Conservation (phyloP, 2,888 invertebrate species). For the Nomada ruficornis region DNA sequence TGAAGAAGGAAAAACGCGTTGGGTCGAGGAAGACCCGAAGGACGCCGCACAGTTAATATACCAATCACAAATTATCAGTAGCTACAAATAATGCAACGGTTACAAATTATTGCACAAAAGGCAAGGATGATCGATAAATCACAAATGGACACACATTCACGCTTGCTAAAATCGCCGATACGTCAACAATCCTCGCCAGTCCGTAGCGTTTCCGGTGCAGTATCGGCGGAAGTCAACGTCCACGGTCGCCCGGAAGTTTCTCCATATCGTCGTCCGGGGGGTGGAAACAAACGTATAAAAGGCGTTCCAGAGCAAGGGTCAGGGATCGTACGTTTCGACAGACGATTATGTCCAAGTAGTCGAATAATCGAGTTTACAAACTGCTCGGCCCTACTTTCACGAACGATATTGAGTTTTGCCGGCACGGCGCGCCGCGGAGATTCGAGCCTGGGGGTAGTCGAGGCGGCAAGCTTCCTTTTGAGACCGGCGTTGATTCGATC, state of each 20-base stretch:
- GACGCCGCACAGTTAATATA: no score
- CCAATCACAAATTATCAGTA: no score
- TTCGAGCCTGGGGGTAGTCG: constrained; percentile 19
- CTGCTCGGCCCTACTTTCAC: constrained; percentile 42
- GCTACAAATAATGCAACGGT: no score
- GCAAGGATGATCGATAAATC: not conserved
- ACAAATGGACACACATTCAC: no score
- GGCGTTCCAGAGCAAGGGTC: constrained; percentile 8
- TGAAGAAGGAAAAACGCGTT: no score
- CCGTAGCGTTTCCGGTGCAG: not conserved
- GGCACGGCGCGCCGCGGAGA: constrained; percentile 31
- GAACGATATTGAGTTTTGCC: constrained; percentile 54
- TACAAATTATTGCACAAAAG: no score
- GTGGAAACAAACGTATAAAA: not conserved
- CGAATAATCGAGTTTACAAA: constrained; percentile 54
- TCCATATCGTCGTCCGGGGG: not conserved
- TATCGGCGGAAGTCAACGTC: not conserved
- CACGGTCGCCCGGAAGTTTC: not conserved
- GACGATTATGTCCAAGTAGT: constrained; percentile 52
- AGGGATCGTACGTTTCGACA: constrained; percentile 36
- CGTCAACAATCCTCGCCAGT: not conserved
- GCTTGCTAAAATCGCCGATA: not conserved
- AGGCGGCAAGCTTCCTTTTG: constrained; percentile 54
- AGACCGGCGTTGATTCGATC: constrained; percentile 59
- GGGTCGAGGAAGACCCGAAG: no score